A percentile compares a stretch with the other conserved stretches of the same genome.
These are phyloP conservation scores for Apantesis nais DNA, from an alignment of 2,888 invertebrate species.

Conservation along the genomic window DNA sequence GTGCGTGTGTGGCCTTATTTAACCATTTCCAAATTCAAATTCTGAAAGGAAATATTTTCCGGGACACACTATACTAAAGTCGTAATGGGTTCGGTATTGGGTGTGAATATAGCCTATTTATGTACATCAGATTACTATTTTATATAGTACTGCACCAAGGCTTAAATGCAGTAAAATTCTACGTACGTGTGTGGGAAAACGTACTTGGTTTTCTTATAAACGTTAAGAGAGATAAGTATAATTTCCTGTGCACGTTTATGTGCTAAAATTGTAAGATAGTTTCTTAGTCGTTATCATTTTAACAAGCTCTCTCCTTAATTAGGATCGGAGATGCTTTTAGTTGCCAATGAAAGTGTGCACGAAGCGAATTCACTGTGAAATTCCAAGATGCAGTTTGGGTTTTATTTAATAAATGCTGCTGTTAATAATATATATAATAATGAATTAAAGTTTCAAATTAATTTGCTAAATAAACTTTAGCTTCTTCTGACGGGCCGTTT, in stretches of 20 bases:
- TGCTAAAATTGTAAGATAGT: slow-evolving; percentile 29
- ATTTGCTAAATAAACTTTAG: neutral
- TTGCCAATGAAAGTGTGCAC: slow-evolving; percentile 14
- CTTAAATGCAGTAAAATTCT: too few relatives aligned
- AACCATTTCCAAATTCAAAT: too few relatives aligned
- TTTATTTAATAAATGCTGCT: neutral
- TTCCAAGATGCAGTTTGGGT: neutral
- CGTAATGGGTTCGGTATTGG: too few relatives aligned
- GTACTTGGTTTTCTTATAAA: too few relatives aligned
- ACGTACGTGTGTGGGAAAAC: too few relatives aligned
- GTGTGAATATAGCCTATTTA: too few relatives aligned
- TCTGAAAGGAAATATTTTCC: too few relatives aligned
- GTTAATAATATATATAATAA: neutral
- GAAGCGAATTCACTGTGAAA: slow-evolving; percentile 7
- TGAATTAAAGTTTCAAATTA: neutral
- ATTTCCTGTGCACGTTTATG: slow-evolving; percentile 21
- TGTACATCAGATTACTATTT: too few relatives aligned
- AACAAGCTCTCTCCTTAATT: slow-evolving; percentile 24
- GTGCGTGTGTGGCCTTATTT: too few relatives aligned
- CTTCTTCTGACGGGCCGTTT: too few relatives aligned
- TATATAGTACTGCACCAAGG: too few relatives aligned
- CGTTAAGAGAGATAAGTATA: slow-evolving; percentile 18
- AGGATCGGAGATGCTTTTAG: slow-evolving; percentile 23
- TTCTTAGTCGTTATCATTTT: slow-evolving; percentile 24
- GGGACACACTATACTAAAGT: too few relatives aligned